Percentiles rank a stretch among this genome's conserved stretches.
These are phyloP conservation scores for Dromiciops gliroides DNA, from an alignment of 2,113 vertebrate genomes.

Conservation along the genomic window DNA sequence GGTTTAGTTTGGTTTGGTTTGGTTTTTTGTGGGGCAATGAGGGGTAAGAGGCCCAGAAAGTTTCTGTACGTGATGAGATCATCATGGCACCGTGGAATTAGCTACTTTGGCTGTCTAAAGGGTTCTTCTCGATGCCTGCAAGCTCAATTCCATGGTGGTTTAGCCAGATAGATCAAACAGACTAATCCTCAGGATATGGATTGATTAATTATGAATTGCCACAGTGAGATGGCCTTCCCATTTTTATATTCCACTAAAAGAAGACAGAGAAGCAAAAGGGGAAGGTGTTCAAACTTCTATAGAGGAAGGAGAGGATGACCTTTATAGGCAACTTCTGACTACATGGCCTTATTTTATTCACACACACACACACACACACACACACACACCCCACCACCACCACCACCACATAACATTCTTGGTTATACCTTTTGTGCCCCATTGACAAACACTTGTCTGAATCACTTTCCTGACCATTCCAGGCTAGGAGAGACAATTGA, in stretches of 20 bases:
- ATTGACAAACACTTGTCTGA: not conserved
- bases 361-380: no score
- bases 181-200: not conserved
- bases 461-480: not conserved
- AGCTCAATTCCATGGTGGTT: not conserved
- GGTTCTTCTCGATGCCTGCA: not conserved
- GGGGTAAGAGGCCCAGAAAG: not conserved
- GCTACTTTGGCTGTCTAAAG: not conserved
- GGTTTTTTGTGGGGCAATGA: no score
- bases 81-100: not conserved
- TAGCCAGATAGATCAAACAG: not conserved
- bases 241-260: not conserved
- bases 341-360: not conserved
- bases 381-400: no score
- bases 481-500: constrained; percentile 11
- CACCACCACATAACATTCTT: not conserved
- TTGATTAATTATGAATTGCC: not conserved
- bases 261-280: not conserved
- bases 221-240: not conserved
- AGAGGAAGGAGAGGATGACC: not conserved
- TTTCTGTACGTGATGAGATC: not conserved
- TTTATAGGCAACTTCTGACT: not conserved
- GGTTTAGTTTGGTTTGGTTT: no score
- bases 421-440: not conserved
- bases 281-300: not conserved